phyloP scores from a whole-genome alignment of 2,113 vertebrate genomes.

The Gallinago media region DNA sequence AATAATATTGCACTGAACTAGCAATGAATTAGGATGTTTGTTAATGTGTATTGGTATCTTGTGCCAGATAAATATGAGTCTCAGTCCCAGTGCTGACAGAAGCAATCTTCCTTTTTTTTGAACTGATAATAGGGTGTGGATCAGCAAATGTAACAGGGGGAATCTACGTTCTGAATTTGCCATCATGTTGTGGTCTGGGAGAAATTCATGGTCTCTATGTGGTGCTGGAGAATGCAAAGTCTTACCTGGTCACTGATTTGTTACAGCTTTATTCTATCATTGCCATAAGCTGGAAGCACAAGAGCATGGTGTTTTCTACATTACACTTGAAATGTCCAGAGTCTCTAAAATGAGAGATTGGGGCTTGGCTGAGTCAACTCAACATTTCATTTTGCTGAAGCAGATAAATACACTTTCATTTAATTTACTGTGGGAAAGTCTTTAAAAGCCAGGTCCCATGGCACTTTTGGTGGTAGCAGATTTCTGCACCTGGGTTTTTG shows the following conservation, averaged over 20 bases:
- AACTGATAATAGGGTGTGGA: not conserved
- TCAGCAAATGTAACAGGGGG: not conserved
- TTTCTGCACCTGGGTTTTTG: conserved; percentile 65
- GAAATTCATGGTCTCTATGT: not conserved
- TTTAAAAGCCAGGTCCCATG: conserved; percentile 53
- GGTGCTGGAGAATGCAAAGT: not conserved
- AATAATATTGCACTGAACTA: not conserved
- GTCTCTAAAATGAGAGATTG: not conserved
- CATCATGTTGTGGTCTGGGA: not conserved
- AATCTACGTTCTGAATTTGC: not conserved
- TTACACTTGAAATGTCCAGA: not conserved
- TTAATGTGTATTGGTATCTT: not conserved
- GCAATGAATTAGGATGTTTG: not conserved
- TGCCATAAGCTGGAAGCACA: not conserved
- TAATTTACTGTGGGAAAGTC: conserved; percentile 63
- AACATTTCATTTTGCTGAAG: conserved; percentile 59
- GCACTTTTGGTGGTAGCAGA: conserved; percentile 37
- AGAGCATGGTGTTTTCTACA: not conserved
- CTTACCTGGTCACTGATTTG: not conserved
- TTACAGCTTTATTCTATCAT: not conserved
- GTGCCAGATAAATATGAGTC: not conserved
- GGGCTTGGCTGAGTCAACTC: conserved; percentile 43
- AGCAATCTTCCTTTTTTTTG: not conserved
- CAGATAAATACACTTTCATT: conserved; percentile 47
- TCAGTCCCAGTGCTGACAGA: not conserved